Evolutionary conservation across 2,113 vertebrate species (phyloP).

Genomic region (Tonatia bakeri): DNA sequence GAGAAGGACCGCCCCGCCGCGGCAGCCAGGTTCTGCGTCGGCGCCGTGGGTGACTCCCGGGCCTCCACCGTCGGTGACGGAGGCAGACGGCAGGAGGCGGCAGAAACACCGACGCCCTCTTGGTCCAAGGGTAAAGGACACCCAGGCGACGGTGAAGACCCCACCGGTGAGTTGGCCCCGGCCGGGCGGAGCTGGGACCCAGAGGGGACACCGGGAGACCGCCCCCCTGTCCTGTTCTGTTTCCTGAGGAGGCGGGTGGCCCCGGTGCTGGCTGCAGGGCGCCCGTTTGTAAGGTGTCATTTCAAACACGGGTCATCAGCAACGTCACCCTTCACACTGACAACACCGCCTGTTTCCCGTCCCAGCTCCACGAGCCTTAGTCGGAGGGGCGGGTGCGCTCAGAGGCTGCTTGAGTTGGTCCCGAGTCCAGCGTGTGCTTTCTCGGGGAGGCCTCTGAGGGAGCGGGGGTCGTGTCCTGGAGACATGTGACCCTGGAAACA

Average conservation of each 20-base stretch:
- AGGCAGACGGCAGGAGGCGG: too few species aligned
- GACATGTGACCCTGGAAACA: too few species aligned
- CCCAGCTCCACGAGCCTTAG: too few species aligned
- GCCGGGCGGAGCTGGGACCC: background rate
- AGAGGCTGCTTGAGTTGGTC: too few species aligned
- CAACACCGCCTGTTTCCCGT: background rate
- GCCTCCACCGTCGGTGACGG: accelerated
- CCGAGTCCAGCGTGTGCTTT: too few species aligned
- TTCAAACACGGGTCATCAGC: background rate
- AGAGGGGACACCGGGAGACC: accelerated
- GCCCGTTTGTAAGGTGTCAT: accelerated
- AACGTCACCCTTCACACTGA: too few species aligned
- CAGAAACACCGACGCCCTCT: accelerated
- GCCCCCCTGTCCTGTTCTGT: accelerated
- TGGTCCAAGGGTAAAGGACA: background rate
- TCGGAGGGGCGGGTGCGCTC: too few species aligned
- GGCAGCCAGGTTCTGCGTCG: too few species aligned
- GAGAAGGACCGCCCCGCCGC: too few species aligned
- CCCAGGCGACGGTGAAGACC: accelerated
- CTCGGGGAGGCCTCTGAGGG: too few species aligned
- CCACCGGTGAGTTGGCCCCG: accelerated
- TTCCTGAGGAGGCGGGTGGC: accelerated
- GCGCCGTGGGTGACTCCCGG: accelerated
- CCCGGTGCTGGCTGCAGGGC: accelerated
- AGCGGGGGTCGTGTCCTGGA: too few species aligned